Conservation (phyloP, 2,888 invertebrate species). For the Macrosiphum euphorbiae region DNA sequence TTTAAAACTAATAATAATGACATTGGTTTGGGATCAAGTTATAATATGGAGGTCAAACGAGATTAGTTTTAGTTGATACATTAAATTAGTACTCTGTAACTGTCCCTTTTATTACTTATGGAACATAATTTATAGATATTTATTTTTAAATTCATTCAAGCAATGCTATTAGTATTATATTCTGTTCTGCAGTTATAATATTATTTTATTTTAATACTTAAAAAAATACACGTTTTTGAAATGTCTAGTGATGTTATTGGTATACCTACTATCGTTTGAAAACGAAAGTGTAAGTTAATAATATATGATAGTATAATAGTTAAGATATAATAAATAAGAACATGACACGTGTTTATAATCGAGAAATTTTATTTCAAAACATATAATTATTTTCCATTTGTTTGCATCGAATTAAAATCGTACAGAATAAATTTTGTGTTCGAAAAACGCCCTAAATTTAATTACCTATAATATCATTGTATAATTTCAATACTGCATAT, state of each 20-base stretch:
- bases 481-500: background rate
- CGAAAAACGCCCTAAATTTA: background rate
- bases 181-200: background rate
- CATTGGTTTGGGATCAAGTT: slow-evolving; percentile 21
- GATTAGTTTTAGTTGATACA: slow-evolving; percentile 11
- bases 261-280: background rate
- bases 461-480: background rate
- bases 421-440: background rate
- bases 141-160: background rate
- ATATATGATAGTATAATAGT: background rate
- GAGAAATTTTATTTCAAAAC: background rate
- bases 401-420: background rate
- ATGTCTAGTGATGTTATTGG: background rate
- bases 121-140: background rate
- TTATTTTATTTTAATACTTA: background rate
- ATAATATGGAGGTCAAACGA: slow-evolving; percentile 26
- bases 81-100: background rate
- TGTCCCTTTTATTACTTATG: background rate
- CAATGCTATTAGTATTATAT: background rate
- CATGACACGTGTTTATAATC: background rate
- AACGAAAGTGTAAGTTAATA: background rate
- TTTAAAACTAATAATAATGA: background rate
- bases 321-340: background rate
- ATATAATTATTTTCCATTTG: background rate
- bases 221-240: background rate